These are phyloP conservation scores for Pseudomyrmex flavicornis DNA, from an alignment of 1,140 invertebrate species.

Conservation along the genomic window DNA sequence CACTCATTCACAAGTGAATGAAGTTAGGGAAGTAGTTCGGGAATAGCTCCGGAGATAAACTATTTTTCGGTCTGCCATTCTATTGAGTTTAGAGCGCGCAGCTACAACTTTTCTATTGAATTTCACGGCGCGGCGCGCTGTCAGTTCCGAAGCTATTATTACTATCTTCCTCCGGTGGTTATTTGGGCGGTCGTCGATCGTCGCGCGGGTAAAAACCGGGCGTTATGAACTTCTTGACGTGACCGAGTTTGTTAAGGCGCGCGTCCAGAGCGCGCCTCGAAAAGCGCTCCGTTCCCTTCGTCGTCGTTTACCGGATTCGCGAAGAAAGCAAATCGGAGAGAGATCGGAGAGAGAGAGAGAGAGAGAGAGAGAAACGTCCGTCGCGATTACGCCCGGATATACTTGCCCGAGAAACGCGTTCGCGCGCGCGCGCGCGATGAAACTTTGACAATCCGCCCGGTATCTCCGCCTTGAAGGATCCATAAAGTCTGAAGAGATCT, in stretches of 20 bases:
- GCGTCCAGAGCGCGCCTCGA: not conserved
- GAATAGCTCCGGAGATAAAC: constrained; percentile 51
- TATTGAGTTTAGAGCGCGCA: constrained; percentile 41
- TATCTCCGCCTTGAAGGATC: constrained; percentile 29
- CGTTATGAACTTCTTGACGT: constrained; percentile 3
- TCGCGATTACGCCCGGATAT: constrained; percentile 13
- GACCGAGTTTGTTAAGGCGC: constrained; percentile 19
- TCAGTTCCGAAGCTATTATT: constrained; percentile 49
- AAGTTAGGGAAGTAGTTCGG: constrained; percentile 44
- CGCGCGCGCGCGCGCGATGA: constrained; percentile 8
- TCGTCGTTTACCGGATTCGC: not conserved
- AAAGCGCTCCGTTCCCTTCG: not conserved
- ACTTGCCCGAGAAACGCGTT: not conserved
- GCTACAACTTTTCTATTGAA: constrained; percentile 52
- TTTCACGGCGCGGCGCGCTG: constrained; percentile 29
- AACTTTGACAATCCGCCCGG: constrained; percentile 59
- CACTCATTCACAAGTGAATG: constrained; percentile 34
- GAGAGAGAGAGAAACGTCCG: not conserved
- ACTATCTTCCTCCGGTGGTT: constrained; percentile 21
- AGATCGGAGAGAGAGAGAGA: not conserved
- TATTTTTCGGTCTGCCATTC: constrained; percentile 45
- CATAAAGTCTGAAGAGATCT: constrained; percentile 40
- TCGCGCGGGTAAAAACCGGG: constrained; percentile 13
- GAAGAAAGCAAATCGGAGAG: constrained; percentile 8
- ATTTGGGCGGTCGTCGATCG: constrained; percentile 17